Evolutionary conservation across 2,113 vertebrate genomes (phyloP).

Genomic region (Rattus rattus): DNA sequence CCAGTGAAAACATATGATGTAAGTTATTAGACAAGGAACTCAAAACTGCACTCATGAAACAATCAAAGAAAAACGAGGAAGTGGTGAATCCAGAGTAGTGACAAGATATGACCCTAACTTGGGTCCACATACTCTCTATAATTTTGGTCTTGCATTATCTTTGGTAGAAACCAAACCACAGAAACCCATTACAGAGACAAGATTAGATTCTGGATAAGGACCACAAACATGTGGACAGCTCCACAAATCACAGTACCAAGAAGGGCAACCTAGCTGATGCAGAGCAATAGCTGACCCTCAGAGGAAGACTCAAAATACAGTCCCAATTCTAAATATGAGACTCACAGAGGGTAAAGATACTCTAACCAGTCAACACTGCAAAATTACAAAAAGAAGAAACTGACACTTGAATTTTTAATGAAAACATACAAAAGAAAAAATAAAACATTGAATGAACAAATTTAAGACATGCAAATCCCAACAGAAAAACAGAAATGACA

Average conservation of each 20-base stretch:
- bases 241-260: not conserved
- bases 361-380: not conserved
- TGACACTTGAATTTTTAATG: not conserved
- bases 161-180: not conserved
- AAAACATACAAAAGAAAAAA: too few species aligned
- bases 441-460: not conserved
- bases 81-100: not conserved
- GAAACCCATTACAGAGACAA: not conserved
- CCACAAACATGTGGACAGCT: not conserved
- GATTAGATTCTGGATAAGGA: not conserved
- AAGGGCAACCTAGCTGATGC: not conserved
- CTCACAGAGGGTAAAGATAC: not conserved
- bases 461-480: not conserved
- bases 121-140: too few species aligned
- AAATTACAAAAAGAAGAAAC: not conserved
- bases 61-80: not conserved
- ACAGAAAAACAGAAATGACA: not conserved
- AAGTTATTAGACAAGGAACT: not conserved
- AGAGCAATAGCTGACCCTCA: not conserved
- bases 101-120: not conserved
- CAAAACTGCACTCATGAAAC: not conserved
- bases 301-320: not conserved
- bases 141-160: not conserved
- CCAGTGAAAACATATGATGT: not conserved
- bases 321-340: not conserved